Percentiles rank a stretch among this genome's conserved stretches.
These are phyloP conservation scores for Cyphomyrmex costatus DNA, from an alignment of 1,140 invertebrate species.

Conservation along the genomic window DNA sequence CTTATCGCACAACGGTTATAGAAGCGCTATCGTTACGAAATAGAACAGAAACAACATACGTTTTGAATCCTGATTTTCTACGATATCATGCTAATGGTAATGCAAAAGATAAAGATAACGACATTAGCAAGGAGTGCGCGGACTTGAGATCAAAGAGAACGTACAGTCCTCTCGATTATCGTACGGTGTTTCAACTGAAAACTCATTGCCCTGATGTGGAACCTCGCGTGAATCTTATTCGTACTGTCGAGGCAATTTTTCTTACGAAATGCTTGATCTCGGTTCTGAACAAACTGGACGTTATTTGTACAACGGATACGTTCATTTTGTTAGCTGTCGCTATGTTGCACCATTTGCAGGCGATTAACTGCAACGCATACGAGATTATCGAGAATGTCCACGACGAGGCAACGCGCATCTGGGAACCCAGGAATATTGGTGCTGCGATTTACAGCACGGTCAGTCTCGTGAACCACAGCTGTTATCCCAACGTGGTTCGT, in stretches of 20 bases:
- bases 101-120: slow-evolving; percentile 79
- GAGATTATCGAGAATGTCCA: slow-evolving; percentile 88
- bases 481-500: slow-evolving; percentile 88
- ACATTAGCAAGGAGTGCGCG: slow-evolving; percentile 31
- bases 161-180: slow-evolving; percentile 82
- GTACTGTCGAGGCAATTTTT: slow-evolving; percentile 87
- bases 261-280: slow-evolving; percentile 86
- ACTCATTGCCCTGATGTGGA: slow-evolving; percentile 85
- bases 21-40: slow-evolving; percentile 72
- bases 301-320: slow-evolving; percentile 69
- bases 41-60: slow-evolving; percentile 40
- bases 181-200: slow-evolving; percentile 82
- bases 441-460: slow-evolving; percentile 89
- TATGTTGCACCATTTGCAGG: slow-evolving; percentile 88
- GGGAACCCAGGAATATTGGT: slow-evolving; percentile 86
- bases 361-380: slow-evolving; percentile 90
- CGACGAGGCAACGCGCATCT: slow-evolving; percentile 77
- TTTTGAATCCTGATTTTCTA: slow-evolving; percentile 81
- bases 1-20: slow-evolving; percentile 86
- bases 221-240: slow-evolving; percentile 86
- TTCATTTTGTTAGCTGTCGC: slow-evolving; percentile 82
- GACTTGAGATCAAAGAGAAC: slow-evolving; percentile 37
- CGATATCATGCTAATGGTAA: slow-evolving; percentile 80
- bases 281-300: slow-evolving; percentile 78
- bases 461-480: slow-evolving; percentile 89